A percentile compares a stretch with the other conserved stretches of the same genome.
Conservation (phyloP, 2,888 invertebrate genomes). For the Chamaedrilus cognettii region DNA sequence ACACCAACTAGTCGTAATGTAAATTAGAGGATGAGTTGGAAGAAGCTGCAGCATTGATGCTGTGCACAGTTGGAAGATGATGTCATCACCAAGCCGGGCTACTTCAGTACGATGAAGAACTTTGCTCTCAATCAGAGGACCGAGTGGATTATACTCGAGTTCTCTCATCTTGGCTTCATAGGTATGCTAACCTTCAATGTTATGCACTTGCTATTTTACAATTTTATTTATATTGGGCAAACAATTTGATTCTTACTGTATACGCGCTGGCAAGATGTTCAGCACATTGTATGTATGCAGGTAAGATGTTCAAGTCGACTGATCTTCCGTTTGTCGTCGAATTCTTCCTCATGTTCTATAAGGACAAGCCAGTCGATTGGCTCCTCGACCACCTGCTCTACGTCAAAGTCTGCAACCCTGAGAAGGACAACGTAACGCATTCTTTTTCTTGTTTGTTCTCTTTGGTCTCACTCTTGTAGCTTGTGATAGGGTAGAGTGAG, state of each 20-base stretch:
- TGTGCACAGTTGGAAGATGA: slow-evolving; percentile 84
- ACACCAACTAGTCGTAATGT: no score
- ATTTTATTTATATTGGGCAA: no score
- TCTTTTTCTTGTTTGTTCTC: no score
- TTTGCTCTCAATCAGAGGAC: slow-evolving; percentile 78
- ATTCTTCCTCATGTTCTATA: slow-evolving; percentile 93
- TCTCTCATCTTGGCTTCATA: slow-evolving; percentile 92
- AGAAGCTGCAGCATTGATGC: no score
- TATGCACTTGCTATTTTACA: no score
- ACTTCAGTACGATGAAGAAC: slow-evolving; percentile 81
- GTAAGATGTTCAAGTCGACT: slow-evolving; percentile 81
- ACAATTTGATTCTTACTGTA: neutral
- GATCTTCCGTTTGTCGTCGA: slow-evolving; percentile 85
- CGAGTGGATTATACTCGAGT: slow-evolving; percentile 90
- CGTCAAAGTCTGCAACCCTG: slow-evolving; percentile 78
- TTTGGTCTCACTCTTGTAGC: no score
- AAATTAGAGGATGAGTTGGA: no score
- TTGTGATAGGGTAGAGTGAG: no score
- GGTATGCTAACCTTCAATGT: no score
- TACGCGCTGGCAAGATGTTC: neutral
- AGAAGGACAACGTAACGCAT: slow-evolving; percentile 58
- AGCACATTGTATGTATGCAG: slow-evolving; percentile 45
- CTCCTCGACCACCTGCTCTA: slow-evolving; percentile 85
- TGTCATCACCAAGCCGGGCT: slow-evolving; percentile 79
- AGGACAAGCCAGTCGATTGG: slow-evolving; percentile 97